Conservation (phyloP, 2,888 invertebrate species). For the Carpatolechia fugitivella region DNA sequence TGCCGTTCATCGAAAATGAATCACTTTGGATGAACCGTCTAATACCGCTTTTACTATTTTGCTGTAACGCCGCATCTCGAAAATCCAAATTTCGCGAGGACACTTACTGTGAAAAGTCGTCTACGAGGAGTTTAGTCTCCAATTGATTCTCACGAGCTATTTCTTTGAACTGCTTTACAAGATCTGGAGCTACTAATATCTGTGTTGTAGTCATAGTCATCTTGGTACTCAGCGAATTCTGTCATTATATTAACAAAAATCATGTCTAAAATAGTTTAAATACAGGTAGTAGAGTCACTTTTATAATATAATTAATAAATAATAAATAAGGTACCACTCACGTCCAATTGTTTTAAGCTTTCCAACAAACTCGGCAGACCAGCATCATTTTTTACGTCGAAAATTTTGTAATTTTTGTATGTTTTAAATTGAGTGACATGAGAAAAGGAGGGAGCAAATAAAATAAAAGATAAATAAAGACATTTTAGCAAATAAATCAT, state of each 20-base stretch:
- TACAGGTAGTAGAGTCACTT: too few species aligned
- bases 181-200: conserved; percentile 46
- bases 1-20: too few species aligned
- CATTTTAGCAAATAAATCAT: too few species aligned
- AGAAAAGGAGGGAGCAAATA: background rate
- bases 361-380: background rate
- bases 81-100: too few species aligned
- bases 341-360: conserved; percentile 17
- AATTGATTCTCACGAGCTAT: conserved; percentile 34
- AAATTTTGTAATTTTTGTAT: conserved; percentile 16
- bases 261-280: too few species aligned
- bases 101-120: conserved; percentile 41
- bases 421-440: conserved; percentile 11
- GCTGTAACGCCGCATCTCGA: too few species aligned
- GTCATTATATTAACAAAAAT: background rate
- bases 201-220: conserved; percentile 27
- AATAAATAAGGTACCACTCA: conserved; percentile 4
- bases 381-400: background rate
- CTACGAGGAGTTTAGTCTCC: conserved; percentile 34
- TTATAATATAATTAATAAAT: too few species aligned
- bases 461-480: background rate
- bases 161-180: conserved; percentile 35
- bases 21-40: background rate
- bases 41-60: too few species aligned
- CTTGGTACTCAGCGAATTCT: background rate